Evolutionary conservation across 2,797 vertebrate genomes (phyloP), one percentile per base, ranked within the genome.

Genomic region (Anguilla megastoma): DNA sequence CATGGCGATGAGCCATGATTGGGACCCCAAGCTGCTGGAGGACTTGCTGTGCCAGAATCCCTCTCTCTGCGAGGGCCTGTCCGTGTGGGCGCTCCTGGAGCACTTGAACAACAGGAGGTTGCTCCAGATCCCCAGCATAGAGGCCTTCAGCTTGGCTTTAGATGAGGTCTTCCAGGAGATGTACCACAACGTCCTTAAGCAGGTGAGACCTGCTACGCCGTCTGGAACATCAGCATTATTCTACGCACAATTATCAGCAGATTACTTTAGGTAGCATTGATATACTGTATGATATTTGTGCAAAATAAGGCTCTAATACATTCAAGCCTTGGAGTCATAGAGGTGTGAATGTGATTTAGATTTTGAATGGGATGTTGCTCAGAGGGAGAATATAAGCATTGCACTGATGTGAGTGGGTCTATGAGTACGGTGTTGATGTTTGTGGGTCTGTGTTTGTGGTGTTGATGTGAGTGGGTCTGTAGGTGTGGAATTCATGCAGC

Each of bases 91-190:
- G 74, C 95, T 97, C 90, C 92, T 97, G 92, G 94, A 96, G 86
- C 92, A 95, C 89, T 91, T 97, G 92, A 90, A 80, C 0, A 88
- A 92, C 1, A 94, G 95, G 0, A 91, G 71, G 0, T 91, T 97
- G 86, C 91, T 97, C 88, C 93, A 85, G 83, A 91, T 95, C 87
- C 91, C 91, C 88, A 95, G 92, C 0, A 89, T 91, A 0, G 96
- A 96, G 90, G 92, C 95, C 88, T 96, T 97, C 89, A 95, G 95
- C 86, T 91, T 97, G 90, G 96, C 95, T 66, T 66, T 97, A 86
- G 88, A 96, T 3, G 95, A 97, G 80, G 95, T 97, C 89, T 97
- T 96, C 86, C 92, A 96, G 90, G 96, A 97, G 93, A 96, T 97
- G 95, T 97, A 97, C 90, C 96, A 97, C 91, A 96, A 92, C 2